Base-by-base conservation (phyloP, 2,797 vertebrate species). In the Heteromormyrus szaboi region DNA sequence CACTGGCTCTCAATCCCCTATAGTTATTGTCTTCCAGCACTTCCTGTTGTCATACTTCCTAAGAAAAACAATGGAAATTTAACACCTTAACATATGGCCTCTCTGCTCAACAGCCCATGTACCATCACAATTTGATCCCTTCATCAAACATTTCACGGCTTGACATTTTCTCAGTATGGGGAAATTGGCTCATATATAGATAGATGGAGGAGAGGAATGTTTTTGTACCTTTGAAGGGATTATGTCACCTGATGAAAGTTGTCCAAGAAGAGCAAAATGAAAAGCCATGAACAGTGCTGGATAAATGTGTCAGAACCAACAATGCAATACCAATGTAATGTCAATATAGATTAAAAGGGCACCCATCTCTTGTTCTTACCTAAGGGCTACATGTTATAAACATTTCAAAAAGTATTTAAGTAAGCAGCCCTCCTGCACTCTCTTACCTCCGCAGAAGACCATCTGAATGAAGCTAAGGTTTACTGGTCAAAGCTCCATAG, bases 11-110 rank as follows among this genome's bases (percentile, higher is more conserved):
- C 50, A 37, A 7, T 76, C 17, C 9, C 48, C 48, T n/a, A 72
- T 54, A 72, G 87, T 37, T 87, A 29, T 87, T 72, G 44, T 87
- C 41, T 48, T 87, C 86, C 68, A 41, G 33, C 68, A 79, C 68
- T 88, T 88, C 46, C 62, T 72, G 62, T 51, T 29, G 86, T 19
- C 72, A 76, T n/a, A 88, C 12, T 76, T 72, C n/a, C 68, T 51
- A 9, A 29, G 51, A 68, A 50, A 79, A 41, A 17, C 33, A 41
- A 17, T 41, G 37, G 37, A 76, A 37, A 76, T 76, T 19, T 19
- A 76, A 76, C 33, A 41, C 33, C 68, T 76, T 76, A 41, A 76
- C 68, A 12, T 76, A 19, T 19, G 68, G 68, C 37, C 19, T 76
- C 68, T 76, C 33, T 72, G 33, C 11, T 76, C 17, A 14, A 7